Conservation (phyloP, 2,888 invertebrate species). For the Syrphus vitripennis region DNA sequence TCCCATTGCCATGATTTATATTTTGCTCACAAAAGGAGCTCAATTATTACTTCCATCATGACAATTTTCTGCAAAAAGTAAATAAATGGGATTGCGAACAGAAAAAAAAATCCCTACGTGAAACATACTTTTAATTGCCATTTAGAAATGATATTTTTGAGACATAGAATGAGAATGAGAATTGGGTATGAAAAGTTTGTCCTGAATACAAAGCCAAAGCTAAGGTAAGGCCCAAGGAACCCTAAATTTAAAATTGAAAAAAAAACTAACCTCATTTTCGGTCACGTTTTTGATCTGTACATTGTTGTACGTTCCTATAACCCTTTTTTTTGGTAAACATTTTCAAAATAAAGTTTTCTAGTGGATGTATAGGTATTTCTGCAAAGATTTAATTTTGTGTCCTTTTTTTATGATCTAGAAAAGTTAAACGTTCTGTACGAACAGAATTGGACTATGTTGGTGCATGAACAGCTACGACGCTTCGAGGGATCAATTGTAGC, state of each 20-base stretch:
- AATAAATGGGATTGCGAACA: neutral
- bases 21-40: neutral
- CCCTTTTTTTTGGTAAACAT: slow-evolving; percentile 37
- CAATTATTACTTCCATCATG: slow-evolving; percentile 40
- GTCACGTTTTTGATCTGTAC: slow-evolving; percentile 56
- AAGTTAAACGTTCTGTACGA: slow-evolving; percentile 91
- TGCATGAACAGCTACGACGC: slow-evolving; percentile 88
- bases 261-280: slow-evolving; percentile 28
- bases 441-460: slow-evolving; percentile 91
- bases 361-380: no score
- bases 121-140: slow-evolving; percentile 54
- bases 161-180: neutral
- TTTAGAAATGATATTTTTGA: slow-evolving; percentile 24
- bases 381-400: slow-evolving; percentile 12
- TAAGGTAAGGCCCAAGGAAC: slow-evolving; percentile 14
- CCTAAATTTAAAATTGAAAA: slow-evolving; percentile 11
- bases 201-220: neutral
- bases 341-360: slow-evolving; percentile 16
- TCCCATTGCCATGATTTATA: slow-evolving; percentile 24
- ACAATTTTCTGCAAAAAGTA: slow-evolving; percentile 2
- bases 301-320: slow-evolving; percentile 13
- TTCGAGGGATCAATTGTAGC: slow-evolving; percentile 91
- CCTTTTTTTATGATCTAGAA: slow-evolving; percentile 82
- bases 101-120: slow-evolving; percentile 13
- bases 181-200: neutral